A percentile compares a stretch with the other conserved stretches of the same genome.
Conservation (phyloP, 2,888 invertebrate species). For the Meiosimyza platycephala region DNA sequence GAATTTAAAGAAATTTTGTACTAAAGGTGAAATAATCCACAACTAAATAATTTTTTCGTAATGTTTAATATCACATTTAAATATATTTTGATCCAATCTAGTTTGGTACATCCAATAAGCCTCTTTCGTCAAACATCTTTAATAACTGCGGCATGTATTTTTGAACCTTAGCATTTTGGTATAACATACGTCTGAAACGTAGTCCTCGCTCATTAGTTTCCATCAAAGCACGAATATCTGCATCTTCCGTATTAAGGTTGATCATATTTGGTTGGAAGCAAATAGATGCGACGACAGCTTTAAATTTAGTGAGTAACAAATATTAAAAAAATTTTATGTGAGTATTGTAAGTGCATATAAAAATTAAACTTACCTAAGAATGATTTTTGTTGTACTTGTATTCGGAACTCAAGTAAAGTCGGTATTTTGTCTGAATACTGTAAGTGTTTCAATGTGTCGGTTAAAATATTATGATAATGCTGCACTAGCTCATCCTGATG, state of each 20-base stretch:
- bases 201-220: slow-evolving; percentile 54
- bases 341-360: neutral
- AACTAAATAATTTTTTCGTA: neutral
- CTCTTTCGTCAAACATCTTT: slow-evolving; percentile 59
- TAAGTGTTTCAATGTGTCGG: slow-evolving; percentile 38
- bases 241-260: slow-evolving; percentile 60
- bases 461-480: slow-evolving; percentile 46
- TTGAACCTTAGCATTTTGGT: slow-evolving; percentile 56
- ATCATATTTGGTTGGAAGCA: slow-evolving; percentile 56
- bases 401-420: slow-evolving; percentile 49
- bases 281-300: slow-evolving; percentile 49
- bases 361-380: slow-evolving; percentile 53
- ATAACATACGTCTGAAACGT: slow-evolving; percentile 60
- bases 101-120: slow-evolving; percentile 56
- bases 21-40: neutral
- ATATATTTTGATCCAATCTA: too few relatives aligned
- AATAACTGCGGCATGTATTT: slow-evolving; percentile 55
- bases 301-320: neutral
- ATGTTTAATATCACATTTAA: too few relatives aligned
- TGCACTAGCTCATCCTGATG: slow-evolving; percentile 48
- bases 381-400: slow-evolving; percentile 49
- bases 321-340: neutral
- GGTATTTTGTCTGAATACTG: slow-evolving; percentile 42
- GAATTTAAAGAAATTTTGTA: neutral
- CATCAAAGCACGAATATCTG: slow-evolving; percentile 63